These are phyloP conservation scores for Spilogale gracilis DNA, from an alignment of 2,113 vertebrate species.

Conservation along the genomic window DNA sequence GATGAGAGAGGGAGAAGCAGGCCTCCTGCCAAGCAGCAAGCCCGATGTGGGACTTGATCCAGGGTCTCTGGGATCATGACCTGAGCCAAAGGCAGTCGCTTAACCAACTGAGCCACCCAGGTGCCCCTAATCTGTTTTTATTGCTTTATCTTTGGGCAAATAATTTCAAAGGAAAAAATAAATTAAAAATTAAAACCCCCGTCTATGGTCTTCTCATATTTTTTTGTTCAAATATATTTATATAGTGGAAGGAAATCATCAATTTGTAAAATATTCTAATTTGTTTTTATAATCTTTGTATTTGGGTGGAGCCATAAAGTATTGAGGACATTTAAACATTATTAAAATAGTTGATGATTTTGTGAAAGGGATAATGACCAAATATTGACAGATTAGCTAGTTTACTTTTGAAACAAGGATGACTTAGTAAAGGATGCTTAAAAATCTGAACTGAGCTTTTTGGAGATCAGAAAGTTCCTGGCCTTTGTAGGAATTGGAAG, in stretches of 20 bases:
- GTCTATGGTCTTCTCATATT: background rate
- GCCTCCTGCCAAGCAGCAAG: no score
- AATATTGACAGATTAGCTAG: background rate
- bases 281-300: background rate
- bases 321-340: background rate
- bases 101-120: no score
- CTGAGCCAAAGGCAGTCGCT: no score
- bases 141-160: background rate
- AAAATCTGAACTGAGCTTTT: background rate
- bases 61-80: no score
- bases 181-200: background rate
- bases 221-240: background rate
- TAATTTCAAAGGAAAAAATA: background rate
- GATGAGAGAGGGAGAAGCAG: no score
- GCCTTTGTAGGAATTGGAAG: background rate
- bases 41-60: no score
- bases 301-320: background rate
- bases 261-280: conserved; percentile 1
- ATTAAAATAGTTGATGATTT: background rate
- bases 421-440: background rate
- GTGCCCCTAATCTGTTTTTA: background rate
- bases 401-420: background rate
- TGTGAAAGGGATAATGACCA: background rate
- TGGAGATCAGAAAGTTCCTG: background rate
- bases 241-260: background rate